Conservation (phyloP, 2,888 invertebrate genomes). For the Drosophila setosimentum region DNA sequence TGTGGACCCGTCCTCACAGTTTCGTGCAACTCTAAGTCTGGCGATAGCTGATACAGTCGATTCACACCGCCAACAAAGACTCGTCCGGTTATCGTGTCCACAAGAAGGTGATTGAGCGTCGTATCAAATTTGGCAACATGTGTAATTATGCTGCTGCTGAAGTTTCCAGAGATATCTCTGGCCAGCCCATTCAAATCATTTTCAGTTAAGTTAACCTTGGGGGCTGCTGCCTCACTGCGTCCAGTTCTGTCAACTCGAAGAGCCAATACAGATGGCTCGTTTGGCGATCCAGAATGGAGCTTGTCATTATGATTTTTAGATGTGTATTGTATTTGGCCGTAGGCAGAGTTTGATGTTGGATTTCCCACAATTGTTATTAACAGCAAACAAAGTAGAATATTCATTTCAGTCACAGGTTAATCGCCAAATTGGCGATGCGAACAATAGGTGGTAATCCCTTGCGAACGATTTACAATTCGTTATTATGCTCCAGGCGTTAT, state of each 20-base stretch:
- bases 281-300: not conserved
- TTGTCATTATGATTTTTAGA: conserved; percentile 17
- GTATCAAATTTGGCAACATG: conserved; percentile 84
- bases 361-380: conserved; percentile 37
- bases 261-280: conserved; percentile 4
- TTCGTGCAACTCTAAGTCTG: conserved; percentile 92
- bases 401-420: conserved; percentile 48
- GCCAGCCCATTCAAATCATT: not conserved
- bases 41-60: conserved; percentile 95
- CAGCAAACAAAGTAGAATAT: conserved; percentile 56
- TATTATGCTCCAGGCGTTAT: conserved; percentile 1
- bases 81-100: conserved; percentile 95
- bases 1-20: conserved; percentile 93
- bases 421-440: conserved; percentile 38
- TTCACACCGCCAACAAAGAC: conserved; percentile 96
- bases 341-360: conserved; percentile 8
- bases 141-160: conserved; percentile 82
- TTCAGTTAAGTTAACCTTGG: conserved; percentile 28
- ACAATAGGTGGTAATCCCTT: conserved; percentile 9
- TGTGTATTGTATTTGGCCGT: conserved; percentile 18
- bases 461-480: conserved; percentile 4
- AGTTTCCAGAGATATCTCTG: conserved; percentile 4
- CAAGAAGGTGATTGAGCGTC: conserved; percentile 93
- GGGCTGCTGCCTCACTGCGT: conserved; percentile 5
- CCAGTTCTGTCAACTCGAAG: conserved; percentile 32